Base-by-base conservation (phyloP, 2,797 vertebrate genomes). In the Callimico goeldii region DNA sequence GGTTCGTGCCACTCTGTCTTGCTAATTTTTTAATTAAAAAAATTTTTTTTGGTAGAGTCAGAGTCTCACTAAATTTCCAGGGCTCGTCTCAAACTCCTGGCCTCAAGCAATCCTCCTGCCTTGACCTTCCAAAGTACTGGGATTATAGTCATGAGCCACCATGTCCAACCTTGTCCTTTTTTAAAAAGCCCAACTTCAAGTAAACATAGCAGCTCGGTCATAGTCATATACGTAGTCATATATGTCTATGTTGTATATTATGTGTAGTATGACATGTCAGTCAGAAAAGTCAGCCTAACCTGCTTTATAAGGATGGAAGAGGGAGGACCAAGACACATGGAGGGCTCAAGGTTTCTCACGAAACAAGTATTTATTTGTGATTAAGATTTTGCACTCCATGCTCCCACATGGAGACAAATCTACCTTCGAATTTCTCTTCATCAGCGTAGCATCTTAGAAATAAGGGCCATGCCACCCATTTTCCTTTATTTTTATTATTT, bases 131-230 rank as follows among this genome's bases (percentile, higher is more conserved):
- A n/a, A 67, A 67, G 64, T 67, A 67, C 33, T 67, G 33, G 33
- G 64, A n/a, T 67, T 67, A 67, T 67, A 67, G 33, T 33, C 15
- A 19, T n/a, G 33, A 67, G 64, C 64, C 64, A 67, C 33, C 33
- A 19, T 67, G 33, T 0, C 64, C 7, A 67, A n/a, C 15, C 7
- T n/a, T 26, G 86, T 72, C 46, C 19, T 77, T 91, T 90, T 92
- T 61, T 17, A 30, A 61, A 77, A 91, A 90, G 15, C 17, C 11
- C 26, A 26, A 58, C 10, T 94, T 91, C 72, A 88, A 92, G 70
- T 92, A 93, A 96, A 73, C 76, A 93, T 8, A 91, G 55, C 20
- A 82, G 87, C 17, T 89, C 17, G 15, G 50, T 81, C n/a, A 92
- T 61, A 28, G 57, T 76, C n/a, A 95, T 55, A 39, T 84, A 80